Percentiles rank a stretch among this genome's conserved stretches.
Conservation (phyloP, 2,797 vertebrate species). For the Hylomyscus alleni region DNA sequence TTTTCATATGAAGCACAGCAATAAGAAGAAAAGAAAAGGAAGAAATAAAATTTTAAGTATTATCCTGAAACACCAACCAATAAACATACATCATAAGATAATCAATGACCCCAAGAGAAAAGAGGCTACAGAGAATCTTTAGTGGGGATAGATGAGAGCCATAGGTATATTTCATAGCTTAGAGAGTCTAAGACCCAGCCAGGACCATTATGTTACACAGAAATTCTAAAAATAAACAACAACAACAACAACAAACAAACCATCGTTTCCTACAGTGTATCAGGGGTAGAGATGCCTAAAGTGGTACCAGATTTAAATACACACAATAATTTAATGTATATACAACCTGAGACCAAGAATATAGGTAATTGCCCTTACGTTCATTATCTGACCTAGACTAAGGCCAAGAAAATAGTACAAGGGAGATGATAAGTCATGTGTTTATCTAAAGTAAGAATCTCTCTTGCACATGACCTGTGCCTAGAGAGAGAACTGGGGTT, state of each 20-base stretch:
- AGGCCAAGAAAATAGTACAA: not conserved
- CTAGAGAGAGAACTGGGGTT: not conserved
- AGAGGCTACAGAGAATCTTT: not conserved
- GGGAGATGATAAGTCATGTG: not conserved
- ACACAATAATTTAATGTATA: not conserved
- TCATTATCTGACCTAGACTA: not conserved
- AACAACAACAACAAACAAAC: not conserved
- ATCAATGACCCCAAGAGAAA: not conserved
- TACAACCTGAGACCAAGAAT: not conserved
- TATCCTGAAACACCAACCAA: not conserved
- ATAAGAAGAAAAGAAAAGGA: not conserved
- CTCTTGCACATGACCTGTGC: not conserved
- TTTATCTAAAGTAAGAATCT: not conserved
- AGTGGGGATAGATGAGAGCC: not conserved
- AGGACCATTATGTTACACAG: not conserved
- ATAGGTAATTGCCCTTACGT: not conserved
- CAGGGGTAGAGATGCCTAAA: not conserved
- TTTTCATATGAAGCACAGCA: not conserved
- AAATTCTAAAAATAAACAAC: not conserved
- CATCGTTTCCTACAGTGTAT: not conserved
- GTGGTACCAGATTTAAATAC: not conserved
- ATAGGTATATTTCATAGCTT: not conserved
- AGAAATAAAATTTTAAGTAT: constrained; percentile 39
- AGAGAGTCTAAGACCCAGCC: not conserved
- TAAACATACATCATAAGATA: fast-evolving